Base-by-base conservation (phyloP, 2,888 invertebrate genomes). In the Tachina fera region DNA sequence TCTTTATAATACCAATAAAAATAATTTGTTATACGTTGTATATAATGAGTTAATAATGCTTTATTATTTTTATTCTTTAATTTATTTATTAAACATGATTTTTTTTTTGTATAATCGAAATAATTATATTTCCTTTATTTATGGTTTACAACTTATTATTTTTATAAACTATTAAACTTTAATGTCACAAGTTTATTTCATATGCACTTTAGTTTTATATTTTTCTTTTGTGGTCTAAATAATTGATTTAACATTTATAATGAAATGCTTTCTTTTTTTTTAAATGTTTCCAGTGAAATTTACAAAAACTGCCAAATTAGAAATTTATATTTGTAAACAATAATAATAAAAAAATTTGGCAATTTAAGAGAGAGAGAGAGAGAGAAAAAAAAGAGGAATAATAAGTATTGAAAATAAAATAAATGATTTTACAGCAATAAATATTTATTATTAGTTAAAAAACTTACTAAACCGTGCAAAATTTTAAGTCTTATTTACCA, bases 81-180 rank as follows among this genome's bases (percentile, higher is more conserved):
- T 41, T 56, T n/a, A 39, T 43, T 56, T 70, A 45, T 70, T 56
- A 70, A 53, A 70, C 53, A 53, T 53, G 43, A 68, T 47, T 71
- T 39, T 45, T 9, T 8, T 13, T 47, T 47, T 51, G 10, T 51
- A 39, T 68, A 11, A 31, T 31, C 58, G 14, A 41, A 56, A 45
- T 47, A 31, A 31, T 58, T 56, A 47, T 51, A 11, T 51, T 19
- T 47, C 10, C 14, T 49, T 41, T 53, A 41, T 41, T 19, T 58
- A 4, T 58, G 43, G 43, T 71, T 71, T 71, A 14, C 31, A 58
- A 47, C 13, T 22, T 58, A 45, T 22, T 56, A 43, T 43, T 61
- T n/a, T 61, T 60, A 31, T 31, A 10, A 61, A 9, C 14, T 39
- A 0, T n/a, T 60, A 14, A 53, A 2, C n/a, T 53, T 53, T 11